A percentile compares a stretch with the other conserved stretches of the same genome.
Evolutionary conservation across 2,888 invertebrate genomes (phyloP).

Genomic region (Masnerella sp.): DNA sequence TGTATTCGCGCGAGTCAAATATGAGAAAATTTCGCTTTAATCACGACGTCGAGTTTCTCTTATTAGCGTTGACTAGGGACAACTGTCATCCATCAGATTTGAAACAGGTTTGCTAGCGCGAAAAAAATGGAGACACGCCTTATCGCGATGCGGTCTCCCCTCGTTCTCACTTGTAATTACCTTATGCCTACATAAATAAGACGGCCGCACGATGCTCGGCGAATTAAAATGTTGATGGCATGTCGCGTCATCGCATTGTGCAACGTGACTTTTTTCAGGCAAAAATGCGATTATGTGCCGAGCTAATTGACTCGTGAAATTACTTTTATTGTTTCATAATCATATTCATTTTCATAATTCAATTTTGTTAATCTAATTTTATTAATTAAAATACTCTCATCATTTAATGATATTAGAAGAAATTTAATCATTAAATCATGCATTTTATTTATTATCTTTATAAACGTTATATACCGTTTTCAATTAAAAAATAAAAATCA

Average conservation of each 20-base stretch:
- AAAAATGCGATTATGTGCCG: neutral
- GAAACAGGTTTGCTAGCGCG: constrained; percentile 68
- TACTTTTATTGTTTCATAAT: neutral
- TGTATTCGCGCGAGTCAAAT: constrained; percentile 41
- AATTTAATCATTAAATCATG: too few species aligned
- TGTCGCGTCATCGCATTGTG: constrained; percentile 42
- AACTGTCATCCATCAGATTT: constrained; percentile 61
- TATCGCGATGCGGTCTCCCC: constrained; percentile 57
- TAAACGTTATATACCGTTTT: too few species aligned
- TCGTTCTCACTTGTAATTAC: constrained; percentile 70
- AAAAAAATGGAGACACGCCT: constrained; percentile 56
- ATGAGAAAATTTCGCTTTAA: constrained; percentile 53
- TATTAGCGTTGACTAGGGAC: constrained; percentile 55
- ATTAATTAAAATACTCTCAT: neutral
- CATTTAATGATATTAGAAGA: too few species aligned
- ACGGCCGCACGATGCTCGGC: constrained; percentile 34
- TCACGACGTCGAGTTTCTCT: constrained; percentile 53
- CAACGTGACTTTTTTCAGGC: constrained; percentile 11
- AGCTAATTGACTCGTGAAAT: neutral
- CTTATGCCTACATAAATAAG: constrained; percentile 68
- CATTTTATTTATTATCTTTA: too few species aligned
- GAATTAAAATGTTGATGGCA: constrained; percentile 52
- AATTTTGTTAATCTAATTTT: neutral
- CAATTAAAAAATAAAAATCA: too few species aligned
- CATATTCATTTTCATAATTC: too few species aligned